phyloP scores from a whole-genome alignment of 1,140 invertebrate species.

The Micrasema longulum region DNA sequence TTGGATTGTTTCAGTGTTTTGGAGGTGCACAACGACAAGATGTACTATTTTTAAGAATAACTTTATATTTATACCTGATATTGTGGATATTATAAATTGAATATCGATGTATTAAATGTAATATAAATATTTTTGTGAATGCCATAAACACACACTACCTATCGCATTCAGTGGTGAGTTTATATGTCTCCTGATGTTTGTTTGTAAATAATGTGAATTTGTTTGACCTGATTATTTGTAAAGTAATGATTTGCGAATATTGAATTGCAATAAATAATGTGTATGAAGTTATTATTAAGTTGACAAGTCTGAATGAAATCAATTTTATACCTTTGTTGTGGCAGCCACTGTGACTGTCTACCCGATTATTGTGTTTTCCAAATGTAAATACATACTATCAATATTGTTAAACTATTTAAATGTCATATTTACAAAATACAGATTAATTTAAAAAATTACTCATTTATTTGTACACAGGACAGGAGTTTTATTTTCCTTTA shows the following conservation, averaged over 20 bases:
- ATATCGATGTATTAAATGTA: conserved; percentile 42
- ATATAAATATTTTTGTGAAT: conserved; percentile 43
- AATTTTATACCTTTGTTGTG: conserved; percentile 50
- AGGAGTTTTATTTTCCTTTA: background rate
- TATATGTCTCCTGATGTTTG: conserved; percentile 29
- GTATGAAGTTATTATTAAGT: conserved; percentile 44
- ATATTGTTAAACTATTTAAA: conserved; percentile 50
- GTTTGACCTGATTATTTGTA: conserved; percentile 40
- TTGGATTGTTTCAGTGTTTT: conserved; percentile 43
- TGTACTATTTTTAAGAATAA: conserved; percentile 40
- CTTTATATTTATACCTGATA: conserved; percentile 50
- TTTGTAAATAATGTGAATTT: conserved; percentile 27
- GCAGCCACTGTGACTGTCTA: conserved; percentile 41
- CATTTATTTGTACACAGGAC: too few relatives aligned
- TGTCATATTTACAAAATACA: conserved; percentile 50
- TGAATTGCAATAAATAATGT: conserved; percentile 47
- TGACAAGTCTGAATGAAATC: conserved; percentile 51
- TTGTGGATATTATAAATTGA: conserved; percentile 42
- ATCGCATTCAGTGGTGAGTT: conserved; percentile 27
- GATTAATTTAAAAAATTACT: conserved; percentile 40
- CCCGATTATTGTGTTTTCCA: conserved; percentile 46
- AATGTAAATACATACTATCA: conserved; percentile 52
- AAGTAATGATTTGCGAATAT: conserved; percentile 32
- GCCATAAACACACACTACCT: conserved; percentile 26
- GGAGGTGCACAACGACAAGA: conserved; percentile 50